These are phyloP conservation scores for Oryzias melastigma DNA, from an alignment of 2,113 vertebrate species.

Conservation along the genomic window DNA sequence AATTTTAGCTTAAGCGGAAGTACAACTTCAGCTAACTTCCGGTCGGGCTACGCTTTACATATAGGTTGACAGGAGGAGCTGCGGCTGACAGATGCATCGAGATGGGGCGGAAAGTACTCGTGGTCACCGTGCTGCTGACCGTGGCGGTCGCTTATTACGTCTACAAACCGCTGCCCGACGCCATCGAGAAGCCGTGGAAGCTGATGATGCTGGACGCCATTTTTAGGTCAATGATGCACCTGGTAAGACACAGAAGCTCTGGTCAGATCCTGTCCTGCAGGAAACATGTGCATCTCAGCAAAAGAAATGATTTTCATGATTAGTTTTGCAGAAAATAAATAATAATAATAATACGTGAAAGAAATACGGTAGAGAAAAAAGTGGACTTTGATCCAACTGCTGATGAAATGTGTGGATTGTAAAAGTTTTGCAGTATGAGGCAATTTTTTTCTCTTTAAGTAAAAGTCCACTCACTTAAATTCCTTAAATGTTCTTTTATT, in stretches of 20 bases:
- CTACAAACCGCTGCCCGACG: constrained; percentile 65
- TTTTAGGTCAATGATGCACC: constrained; percentile 32
- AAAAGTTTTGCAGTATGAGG: no score
- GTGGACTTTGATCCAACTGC: constrained; percentile 7
- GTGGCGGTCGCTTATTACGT: constrained; percentile 76
- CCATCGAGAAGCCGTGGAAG: constrained; percentile 66
- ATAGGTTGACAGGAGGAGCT: neutral
- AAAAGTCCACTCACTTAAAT: no score
- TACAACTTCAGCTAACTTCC: neutral
- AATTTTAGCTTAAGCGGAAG: constrained; percentile 19
- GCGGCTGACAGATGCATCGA: neutral
- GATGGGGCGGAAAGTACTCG: constrained; percentile 52
- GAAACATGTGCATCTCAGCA: neutral
- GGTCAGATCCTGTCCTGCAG: neutral
- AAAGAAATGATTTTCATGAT: neutral
- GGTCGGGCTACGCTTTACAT: neutral
- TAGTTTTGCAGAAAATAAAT: neutral
- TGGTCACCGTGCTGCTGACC: constrained; percentile 42
- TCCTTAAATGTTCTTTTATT: no score
- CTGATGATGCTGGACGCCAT: constrained; percentile 60
- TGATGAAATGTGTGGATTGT: no score
- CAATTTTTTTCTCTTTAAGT: no score
- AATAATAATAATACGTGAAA: neutral
- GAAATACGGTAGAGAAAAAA: neutral
- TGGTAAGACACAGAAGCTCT: constrained; percentile 43